Evolutionary conservation across 2,113 vertebrate genomes (phyloP).

Genomic region (Cinclus cinclus): DNA sequence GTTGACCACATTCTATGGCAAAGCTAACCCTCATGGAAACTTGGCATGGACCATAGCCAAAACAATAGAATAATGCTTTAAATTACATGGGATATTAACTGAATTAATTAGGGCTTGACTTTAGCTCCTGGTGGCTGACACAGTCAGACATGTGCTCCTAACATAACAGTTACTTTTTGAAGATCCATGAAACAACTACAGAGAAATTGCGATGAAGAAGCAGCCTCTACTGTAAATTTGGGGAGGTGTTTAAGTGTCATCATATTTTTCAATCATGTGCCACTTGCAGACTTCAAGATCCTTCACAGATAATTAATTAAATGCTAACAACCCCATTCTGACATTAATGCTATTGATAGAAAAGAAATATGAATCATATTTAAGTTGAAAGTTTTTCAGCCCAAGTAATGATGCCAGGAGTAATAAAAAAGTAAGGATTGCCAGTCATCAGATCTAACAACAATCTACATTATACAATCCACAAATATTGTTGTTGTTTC

Average conservation of each 20-base stretch:
- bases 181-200: background rate
- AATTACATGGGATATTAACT: background rate
- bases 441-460: background rate
- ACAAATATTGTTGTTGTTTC: background rate
- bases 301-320: slow-evolving; percentile 34
- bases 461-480: background rate
- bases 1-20: slow-evolving; percentile 8
- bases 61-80: background rate
- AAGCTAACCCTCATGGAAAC: background rate
- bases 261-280: background rate
- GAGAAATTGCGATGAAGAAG: background rate
- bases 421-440: background rate
- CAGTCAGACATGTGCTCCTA: background rate
- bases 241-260: background rate
- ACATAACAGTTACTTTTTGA: background rate
- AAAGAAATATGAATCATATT: background rate
- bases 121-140: background rate
- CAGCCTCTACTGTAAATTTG: background rate
- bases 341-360: background rate
- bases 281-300: slow-evolving; percentile 17
- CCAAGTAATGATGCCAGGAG: background rate
- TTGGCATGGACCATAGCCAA: background rate
- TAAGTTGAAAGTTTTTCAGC: background rate
- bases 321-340: slow-evolving; percentile 21
- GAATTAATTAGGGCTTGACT: background rate